A percentile compares a stretch with the other conserved stretches of the same genome.
Evolutionary conservation across 1,140 invertebrate species (phyloP).

Genomic region (Bombus fervidus): DNA sequence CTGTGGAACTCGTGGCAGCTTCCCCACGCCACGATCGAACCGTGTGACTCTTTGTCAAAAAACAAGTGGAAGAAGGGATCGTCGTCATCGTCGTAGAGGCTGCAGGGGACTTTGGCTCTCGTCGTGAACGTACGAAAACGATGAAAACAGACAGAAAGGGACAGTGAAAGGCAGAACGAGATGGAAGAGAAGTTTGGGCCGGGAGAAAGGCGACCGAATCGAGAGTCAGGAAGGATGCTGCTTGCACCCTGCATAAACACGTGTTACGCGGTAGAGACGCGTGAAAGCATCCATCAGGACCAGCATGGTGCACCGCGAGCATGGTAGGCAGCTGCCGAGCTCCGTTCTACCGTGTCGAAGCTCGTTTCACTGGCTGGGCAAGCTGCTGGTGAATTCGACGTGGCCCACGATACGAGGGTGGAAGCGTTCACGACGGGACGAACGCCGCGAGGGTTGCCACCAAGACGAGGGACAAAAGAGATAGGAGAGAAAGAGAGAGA

Average conservation of each 20-base stretch:
- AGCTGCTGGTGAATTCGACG: slow-evolving; percentile 56
- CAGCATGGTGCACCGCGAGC: slow-evolving; percentile 67
- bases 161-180: background rate
- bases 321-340: slow-evolving; percentile 69
- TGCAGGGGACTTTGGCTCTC: background rate
- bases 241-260: slow-evolving; percentile 40
- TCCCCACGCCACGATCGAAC: background rate
- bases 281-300: slow-evolving; percentile 71
- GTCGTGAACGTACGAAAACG: too few relatives aligned
- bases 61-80: slow-evolving; percentile 33
- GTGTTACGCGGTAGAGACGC: slow-evolving; percentile 58
- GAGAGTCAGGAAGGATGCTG: background rate
- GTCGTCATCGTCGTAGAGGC: background rate
- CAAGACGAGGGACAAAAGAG: slow-evolving; percentile 56
- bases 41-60: slow-evolving; percentile 40
- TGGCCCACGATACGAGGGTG: slow-evolving; percentile 46
- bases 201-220: background rate
- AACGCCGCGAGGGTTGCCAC: slow-evolving; percentile 43
- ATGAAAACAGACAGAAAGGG: too few relatives aligned
- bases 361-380: slow-evolving; percentile 51
- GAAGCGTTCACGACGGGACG: slow-evolving; percentile 32
- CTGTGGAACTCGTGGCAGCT: background rate
- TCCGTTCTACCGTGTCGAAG: slow-evolving; percentile 67
- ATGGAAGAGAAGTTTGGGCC: background rate
- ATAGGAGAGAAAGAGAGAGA: background rate